A percentile compares a stretch with the other conserved stretches of the same genome.
These are phyloP conservation scores for Atractosteus spatula DNA, from an alignment of 2,113 vertebrate genomes.

Conservation along the genomic window DNA sequence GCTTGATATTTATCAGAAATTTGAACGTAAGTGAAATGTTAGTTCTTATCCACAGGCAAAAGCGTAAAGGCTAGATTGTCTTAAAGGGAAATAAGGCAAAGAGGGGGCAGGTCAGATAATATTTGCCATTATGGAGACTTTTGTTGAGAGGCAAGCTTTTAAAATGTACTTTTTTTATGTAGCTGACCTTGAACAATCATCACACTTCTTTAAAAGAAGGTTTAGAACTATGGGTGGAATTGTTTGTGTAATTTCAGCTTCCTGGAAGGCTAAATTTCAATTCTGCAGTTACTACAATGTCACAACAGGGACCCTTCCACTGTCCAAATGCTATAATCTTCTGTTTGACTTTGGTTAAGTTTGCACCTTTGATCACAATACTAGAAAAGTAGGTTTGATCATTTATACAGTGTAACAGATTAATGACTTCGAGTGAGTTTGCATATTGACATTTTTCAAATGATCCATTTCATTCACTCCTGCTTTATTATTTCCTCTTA, in stretches of 20 bases:
- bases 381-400: background rate
- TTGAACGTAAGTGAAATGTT: slow-evolving; percentile 27
- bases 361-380: background rate
- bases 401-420: background rate
- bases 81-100: background rate
- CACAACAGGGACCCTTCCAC: background rate
- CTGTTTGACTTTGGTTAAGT: background rate
- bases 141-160: background rate
- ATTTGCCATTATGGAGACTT: background rate
- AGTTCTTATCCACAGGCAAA: background rate
- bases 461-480: too few species aligned
- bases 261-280: slow-evolving; percentile 20
- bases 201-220: slow-evolving; percentile 13
- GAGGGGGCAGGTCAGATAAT: background rate
- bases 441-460: too few species aligned
- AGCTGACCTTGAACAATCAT: slow-evolving; percentile 15
- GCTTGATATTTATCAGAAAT: slow-evolving; percentile 41
- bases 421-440: too few species aligned
- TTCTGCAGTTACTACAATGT: background rate
- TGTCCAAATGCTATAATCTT: background rate
- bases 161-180: slow-evolving; percentile 2
- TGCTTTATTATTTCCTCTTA: too few species aligned
- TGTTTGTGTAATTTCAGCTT: slow-evolving; percentile 30
- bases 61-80: background rate
- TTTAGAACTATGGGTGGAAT: slow-evolving; percentile 32